Evolutionary conservation across 2,797 vertebrate species (phyloP).

Genomic region (Pterois miles): DNA sequence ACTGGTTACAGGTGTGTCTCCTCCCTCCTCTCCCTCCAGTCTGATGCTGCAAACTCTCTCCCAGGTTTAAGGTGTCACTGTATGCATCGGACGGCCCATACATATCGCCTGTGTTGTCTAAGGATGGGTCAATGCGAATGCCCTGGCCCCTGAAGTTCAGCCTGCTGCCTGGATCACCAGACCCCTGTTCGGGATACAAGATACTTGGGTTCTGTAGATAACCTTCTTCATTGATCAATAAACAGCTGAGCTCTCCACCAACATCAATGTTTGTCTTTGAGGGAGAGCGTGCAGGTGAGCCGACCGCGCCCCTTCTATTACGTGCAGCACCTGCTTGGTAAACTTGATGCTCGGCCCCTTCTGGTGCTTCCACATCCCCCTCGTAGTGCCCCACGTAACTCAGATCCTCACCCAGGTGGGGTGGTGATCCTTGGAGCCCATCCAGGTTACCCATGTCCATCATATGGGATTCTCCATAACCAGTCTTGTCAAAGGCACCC

Average conservation of each 20-base stretch:
- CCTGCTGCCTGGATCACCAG: slow-evolving; percentile 49
- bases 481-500: slow-evolving; percentile 67
- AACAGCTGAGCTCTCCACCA: slow-evolving; percentile 75
- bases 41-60: slow-evolving; percentile 63
- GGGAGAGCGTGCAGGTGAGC: slow-evolving; percentile 50
- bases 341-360: slow-evolving; percentile 60
- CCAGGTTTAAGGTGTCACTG: slow-evolving; percentile 78
- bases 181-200: slow-evolving; percentile 61
- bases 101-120: slow-evolving; percentile 49
- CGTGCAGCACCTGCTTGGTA: slow-evolving; percentile 49
- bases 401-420: slow-evolving; percentile 63
- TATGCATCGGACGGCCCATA: slow-evolving; percentile 75
- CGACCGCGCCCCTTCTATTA: slow-evolving; percentile 38
- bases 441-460: slow-evolving; percentile 75
- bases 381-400: slow-evolving; percentile 71
- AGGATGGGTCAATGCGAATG: slow-evolving; percentile 45
- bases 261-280: slow-evolving; percentile 59
- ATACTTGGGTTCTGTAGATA: slow-evolving; percentile 79
- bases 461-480: slow-evolving; percentile 65
- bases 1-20: slow-evolving; percentile 71
- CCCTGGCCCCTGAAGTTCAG: slow-evolving; percentile 60
- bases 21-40: slow-evolving; percentile 40
- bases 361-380: slow-evolving; percentile 55
- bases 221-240: slow-evolving; percentile 85
- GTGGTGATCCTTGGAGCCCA: slow-evolving; percentile 67